Percentiles rank a stretch among this genome's conserved stretches.
These are phyloP conservation scores for Temnothorax longispinosus DNA, from an alignment of 1,140 invertebrate genomes.

Conservation along the genomic window DNA sequence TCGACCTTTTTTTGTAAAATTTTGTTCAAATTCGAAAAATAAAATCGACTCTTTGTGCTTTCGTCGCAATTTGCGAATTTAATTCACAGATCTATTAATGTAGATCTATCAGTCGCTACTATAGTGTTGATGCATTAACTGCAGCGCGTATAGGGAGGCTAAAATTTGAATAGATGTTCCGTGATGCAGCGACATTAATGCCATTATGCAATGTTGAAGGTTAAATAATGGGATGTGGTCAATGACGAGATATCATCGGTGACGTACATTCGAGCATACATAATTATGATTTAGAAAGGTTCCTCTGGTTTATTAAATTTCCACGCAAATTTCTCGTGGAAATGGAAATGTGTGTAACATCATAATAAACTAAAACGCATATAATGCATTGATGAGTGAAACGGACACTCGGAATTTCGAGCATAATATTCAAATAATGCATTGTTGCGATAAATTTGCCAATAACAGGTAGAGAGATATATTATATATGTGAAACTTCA, in stretches of 20 bases:
- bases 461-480: constrained; percentile 14
- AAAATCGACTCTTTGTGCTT: not conserved
- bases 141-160: not conserved
- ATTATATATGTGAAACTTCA: not conserved
- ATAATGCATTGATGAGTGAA: constrained; percentile 17
- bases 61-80: constrained; percentile 14
- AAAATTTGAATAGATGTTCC: constrained; percentile 35
- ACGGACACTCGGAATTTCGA: not conserved
- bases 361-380: constrained; percentile 32
- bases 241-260: constrained; percentile 27
- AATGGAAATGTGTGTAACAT: constrained; percentile 28
- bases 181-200: constrained; percentile 21
- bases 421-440: constrained; percentile 5
- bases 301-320: constrained; percentile 41
- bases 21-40: not conserved
- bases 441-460: constrained; percentile 19
- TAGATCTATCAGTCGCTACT: constrained; percentile 6
- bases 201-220: not conserved
- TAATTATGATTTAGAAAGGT: constrained; percentile 51
- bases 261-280: not conserved
- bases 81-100: not conserved
- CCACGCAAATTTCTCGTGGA: constrained; percentile 19
- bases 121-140: not conserved
- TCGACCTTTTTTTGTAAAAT: constrained; percentile 2
- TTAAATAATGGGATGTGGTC: constrained; percentile 35